These are phyloP conservation scores for Rhingia rostrata DNA, from an alignment of 2,888 invertebrate genomes.

Conservation along the genomic window DNA sequence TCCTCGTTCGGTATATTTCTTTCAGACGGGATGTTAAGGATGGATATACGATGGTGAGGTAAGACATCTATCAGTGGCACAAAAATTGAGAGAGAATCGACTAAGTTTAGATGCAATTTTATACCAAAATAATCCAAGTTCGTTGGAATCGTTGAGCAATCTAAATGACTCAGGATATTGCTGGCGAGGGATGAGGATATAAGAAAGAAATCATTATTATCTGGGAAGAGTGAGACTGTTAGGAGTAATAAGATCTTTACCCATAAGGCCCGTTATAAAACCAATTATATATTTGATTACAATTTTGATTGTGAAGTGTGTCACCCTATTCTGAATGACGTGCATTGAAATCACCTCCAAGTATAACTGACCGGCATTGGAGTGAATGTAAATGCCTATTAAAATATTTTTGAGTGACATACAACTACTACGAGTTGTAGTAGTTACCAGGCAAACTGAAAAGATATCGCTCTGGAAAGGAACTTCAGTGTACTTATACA, in stretches of 20 bases:
- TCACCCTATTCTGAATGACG: too few relatives aligned
- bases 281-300: slow-evolving; percentile 3
- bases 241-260: too few relatives aligned
- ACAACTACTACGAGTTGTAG: background rate
- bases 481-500: background rate
- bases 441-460: slow-evolving; percentile 12
- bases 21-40: too few relatives aligned
- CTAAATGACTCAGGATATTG: too few relatives aligned
- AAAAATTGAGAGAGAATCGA: too few relatives aligned
- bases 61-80: too few relatives aligned
- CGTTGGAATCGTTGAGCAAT: too few relatives aligned
- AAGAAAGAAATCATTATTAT: background rate
- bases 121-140: too few relatives aligned
- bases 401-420: background rate
- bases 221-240: background rate
- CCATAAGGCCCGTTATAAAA: slow-evolving; percentile 20
- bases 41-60: too few relatives aligned
- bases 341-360: slow-evolving; percentile 9
- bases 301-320: slow-evolving; percentile 10
- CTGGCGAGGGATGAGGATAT: background rate
- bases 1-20: too few relatives aligned
- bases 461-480: too few relatives aligned
- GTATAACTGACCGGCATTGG: slow-evolving; percentile 21
- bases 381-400: slow-evolving; percentile 24
- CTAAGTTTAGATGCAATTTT: too few relatives aligned